A percentile compares a stretch with the other conserved stretches of the same genome.
Evolutionary conservation across 1,140 invertebrate species (phyloP).

Genomic region (Pogonus chalceus): DNA sequence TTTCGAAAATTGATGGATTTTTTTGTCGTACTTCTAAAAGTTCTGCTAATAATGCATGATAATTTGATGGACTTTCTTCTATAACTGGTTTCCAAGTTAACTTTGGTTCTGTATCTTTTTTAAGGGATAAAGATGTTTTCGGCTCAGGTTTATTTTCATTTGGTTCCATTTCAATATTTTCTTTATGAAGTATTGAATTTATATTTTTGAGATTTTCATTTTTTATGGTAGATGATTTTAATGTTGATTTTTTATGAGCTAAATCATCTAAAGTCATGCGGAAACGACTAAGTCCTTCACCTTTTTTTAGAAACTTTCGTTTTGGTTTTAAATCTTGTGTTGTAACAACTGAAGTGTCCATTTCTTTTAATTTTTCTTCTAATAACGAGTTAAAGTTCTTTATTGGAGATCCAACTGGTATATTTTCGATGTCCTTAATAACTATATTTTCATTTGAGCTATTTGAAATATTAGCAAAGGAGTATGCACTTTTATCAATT

Average conservation of each 20-base stretch:
- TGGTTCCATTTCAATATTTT: conserved; percentile 12
- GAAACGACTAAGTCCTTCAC: conserved; percentile 26
- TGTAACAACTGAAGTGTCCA: not conserved
- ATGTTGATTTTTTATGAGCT: conserved; percentile 11
- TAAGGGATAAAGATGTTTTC: not conserved
- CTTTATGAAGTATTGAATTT: conserved; percentile 7
- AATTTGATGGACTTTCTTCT: not conserved
- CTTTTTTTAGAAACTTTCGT: conserved; percentile 27
- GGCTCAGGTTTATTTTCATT: conserved; percentile 4
- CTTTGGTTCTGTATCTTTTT: not conserved
- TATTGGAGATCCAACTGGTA: not conserved
- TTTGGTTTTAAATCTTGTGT: conserved; percentile 20
- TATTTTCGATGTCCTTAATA: conserved; percentile 10
- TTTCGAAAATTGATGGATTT: conserved; percentile 12
- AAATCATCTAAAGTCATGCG: conserved; percentile 19
- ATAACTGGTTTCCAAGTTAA: not conserved
- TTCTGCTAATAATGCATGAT: not conserved
- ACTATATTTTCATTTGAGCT: not conserved
- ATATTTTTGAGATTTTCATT: not conserved
- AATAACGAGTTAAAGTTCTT: not conserved
- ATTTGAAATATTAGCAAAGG: conserved; percentile 1
- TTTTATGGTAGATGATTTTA: not conserved
- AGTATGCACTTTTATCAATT: not conserved
- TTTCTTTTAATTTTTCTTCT: not conserved
- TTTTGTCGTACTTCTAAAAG: conserved; percentile 8